Percentiles rank a stretch among this genome's conserved stretches.
Conservation (phyloP, 2,113 vertebrate species). For the Gadus chalcogrammus region DNA sequence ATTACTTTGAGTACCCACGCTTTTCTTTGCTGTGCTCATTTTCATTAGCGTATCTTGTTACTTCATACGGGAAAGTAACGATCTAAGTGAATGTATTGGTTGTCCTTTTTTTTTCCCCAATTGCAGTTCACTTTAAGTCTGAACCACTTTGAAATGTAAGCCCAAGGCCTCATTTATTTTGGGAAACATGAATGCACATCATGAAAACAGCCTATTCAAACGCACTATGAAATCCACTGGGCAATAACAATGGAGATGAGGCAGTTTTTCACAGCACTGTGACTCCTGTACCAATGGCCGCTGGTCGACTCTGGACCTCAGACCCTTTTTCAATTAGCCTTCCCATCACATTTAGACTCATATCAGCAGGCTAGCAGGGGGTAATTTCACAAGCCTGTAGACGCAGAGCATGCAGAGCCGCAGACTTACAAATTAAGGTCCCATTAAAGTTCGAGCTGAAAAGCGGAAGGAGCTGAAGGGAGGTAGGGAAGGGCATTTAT, state of each 20-base stretch:
- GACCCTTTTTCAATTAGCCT: constrained; percentile 25
- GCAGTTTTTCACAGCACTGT: constrained; percentile 3
- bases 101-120: too few species aligned
- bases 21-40: too few species aligned
- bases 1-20: too few species aligned
- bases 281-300: constrained; percentile 8
- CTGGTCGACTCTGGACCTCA: constrained; percentile 5
- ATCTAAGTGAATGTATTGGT: too few species aligned
- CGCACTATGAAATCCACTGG: not conserved
- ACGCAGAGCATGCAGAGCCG: constrained; percentile 33
- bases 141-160: too few species aligned
- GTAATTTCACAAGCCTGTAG: constrained; percentile 22
- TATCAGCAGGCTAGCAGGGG: not conserved
- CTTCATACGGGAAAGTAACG: constrained; percentile 3
- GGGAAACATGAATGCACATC: not conserved
- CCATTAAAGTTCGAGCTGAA: constrained; percentile 69
- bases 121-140: too few species aligned
- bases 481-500: constrained; percentile 85
- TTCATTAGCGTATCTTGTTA: not conserved
- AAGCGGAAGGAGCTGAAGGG: constrained; percentile 49
- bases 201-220: not conserved
- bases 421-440: constrained; percentile 64
- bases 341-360: not conserved
- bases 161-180: not conserved
- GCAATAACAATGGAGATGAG: not conserved